phyloP scores from a whole-genome alignment of 1,140 invertebrate genomes.

The Trichomalopsis sarcophagae region DNA sequence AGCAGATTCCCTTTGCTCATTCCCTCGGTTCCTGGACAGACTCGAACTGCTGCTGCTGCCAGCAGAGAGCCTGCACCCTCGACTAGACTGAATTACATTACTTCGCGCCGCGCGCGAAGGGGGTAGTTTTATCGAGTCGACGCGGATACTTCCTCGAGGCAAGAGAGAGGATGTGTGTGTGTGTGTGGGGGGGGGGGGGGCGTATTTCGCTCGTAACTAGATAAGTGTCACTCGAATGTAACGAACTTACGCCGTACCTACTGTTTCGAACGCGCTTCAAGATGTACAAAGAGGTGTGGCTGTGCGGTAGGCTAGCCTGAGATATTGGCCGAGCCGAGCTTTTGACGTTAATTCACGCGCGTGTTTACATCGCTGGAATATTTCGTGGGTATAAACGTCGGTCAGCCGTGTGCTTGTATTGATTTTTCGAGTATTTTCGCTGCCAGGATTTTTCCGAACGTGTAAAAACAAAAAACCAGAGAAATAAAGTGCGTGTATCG shows the following conservation, averaged over 20 bases:
- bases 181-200: neutral
- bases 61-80: neutral
- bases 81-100: slow-evolving; percentile 58
- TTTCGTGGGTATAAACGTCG: neutral
- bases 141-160: slow-evolving; percentile 52
- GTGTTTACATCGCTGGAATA: neutral
- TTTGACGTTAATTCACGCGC: neutral
- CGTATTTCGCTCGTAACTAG: slow-evolving; percentile 12
- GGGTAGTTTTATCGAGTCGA: slow-evolving; percentile 59
- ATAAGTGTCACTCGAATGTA: slow-evolving; percentile 36
- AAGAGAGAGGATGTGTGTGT: slow-evolving; percentile 10
- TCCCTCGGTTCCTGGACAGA: slow-evolving; percentile 3
- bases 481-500: slow-evolving; percentile 5
- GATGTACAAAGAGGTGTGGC: neutral
- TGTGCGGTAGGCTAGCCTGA: neutral
- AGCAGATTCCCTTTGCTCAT: slow-evolving; percentile 47
- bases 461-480: neutral
- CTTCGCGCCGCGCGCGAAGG: slow-evolving; percentile 17
- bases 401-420: too few relatives aligned
- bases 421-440: too few relatives aligned
- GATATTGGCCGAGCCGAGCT: neutral
- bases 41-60: neutral
- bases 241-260: neutral
- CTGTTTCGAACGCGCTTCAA: neutral
- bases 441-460: neutral